Evolutionary conservation across 2,888 invertebrate genomes (phyloP), one percentile per base, ranked within the genome.

Genomic region (Platycheirus rosarum): DNA sequence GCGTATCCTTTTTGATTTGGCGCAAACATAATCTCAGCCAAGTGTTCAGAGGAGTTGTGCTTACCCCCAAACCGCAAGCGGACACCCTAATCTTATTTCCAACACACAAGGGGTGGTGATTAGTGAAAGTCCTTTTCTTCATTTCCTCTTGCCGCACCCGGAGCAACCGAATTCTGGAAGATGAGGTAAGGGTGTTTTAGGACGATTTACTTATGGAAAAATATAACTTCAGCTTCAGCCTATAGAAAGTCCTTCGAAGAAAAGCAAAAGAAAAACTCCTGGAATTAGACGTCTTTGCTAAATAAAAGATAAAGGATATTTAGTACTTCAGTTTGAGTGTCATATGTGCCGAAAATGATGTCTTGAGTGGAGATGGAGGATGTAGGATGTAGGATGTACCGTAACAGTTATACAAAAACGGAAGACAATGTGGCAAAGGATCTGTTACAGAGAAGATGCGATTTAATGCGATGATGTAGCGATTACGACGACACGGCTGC

Each of bases 351-450:
- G 1, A 32, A 46, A 29, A 29, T 37, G 9, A 26, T 1, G 29
- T 18, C 26, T 32, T 6, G 4, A 32, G 4, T 11, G 40, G 23
- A 1, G 55, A n/a, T 42, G 32, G 35, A 11, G 18, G 32, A 18
- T 14, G n/a, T 14, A 20, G 40, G 42, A n/a, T n/a, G n/a, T n/a
- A 42, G 60, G 37, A 60, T 62, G 60, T 68, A 55, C 16, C 65
- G 53, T 14, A 51, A 63, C 60, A 44, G 42, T 60, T 60, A 57
- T 29, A 57, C 66, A 73, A 70, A 75, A 82, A 82, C 82, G 82
- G 82, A 82, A 82, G 82, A 82, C 82, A 82, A 82, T 82, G 82
- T 73, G 77, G 55, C 26, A 71, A 63, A 77, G 77, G 76, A 82
- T 82, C 82, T 82, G 77, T 68, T 77, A 68, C 62, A 55, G 63